Percentiles rank a stretch among this genome's conserved stretches.
These are phyloP conservation scores for Troides aeacus DNA, from an alignment of 2,888 invertebrate species.

Conservation along the genomic window DNA sequence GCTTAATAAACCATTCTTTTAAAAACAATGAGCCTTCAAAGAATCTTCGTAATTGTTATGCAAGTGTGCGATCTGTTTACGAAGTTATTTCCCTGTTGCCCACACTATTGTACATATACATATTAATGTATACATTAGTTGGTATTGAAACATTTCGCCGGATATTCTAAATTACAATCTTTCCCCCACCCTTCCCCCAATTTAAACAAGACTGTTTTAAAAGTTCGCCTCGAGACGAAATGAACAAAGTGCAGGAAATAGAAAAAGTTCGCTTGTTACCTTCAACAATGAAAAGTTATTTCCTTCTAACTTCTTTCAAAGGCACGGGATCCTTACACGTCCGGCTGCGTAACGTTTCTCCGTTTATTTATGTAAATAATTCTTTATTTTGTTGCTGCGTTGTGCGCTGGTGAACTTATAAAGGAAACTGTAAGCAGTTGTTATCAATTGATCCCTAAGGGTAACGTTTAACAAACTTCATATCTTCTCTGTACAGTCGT, in stretches of 20 bases:
- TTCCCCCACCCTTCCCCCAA: background rate
- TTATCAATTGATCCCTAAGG: no score
- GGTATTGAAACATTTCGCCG: background rate
- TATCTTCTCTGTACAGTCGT: no score
- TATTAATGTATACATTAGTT: no score
- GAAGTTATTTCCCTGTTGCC: no score
- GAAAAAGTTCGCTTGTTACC: slow-evolving; percentile 38
- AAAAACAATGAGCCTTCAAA: no score
- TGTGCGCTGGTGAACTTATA: no score
- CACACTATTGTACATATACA: no score
- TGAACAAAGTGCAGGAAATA: slow-evolving; percentile 34
- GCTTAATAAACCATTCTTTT: no score
- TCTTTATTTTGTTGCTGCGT: background rate
- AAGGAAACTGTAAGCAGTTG: no score
- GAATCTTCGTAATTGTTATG: no score
- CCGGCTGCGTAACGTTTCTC: slow-evolving; percentile 2
- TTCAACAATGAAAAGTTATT: slow-evolving; percentile 26
- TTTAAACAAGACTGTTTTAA: slow-evolving; percentile 17
- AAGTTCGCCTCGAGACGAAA: slow-evolving; percentile 19
- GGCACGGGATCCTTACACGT: slow-evolving; percentile 12
- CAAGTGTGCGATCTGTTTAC: no score
- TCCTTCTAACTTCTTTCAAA: slow-evolving; percentile 17
- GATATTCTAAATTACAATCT: background rate
- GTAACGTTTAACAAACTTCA: no score
- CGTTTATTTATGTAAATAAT: slow-evolving; percentile 13